These are phyloP conservation scores for Sebastes oblongus DNA, from an alignment of 2,797 vertebrate species.

Conservation along the genomic window DNA sequence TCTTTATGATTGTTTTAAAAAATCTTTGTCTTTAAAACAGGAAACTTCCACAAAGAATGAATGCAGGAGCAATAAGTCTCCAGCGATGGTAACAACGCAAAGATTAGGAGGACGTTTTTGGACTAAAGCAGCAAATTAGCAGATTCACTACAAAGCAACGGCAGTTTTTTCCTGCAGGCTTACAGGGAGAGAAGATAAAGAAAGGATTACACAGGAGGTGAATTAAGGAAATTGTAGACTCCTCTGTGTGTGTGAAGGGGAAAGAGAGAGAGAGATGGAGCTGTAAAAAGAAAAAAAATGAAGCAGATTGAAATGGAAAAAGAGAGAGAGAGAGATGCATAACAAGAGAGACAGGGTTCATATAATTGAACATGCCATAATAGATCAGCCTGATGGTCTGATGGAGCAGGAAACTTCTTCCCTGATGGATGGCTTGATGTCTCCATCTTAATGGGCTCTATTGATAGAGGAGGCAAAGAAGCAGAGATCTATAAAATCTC, in stretches of 20 bases:
- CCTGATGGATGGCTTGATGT: constrained; percentile 58
- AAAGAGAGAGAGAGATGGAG: neutral
- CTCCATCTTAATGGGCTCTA: constrained; percentile 56
- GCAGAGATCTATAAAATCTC: constrained; percentile 61
- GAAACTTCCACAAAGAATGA: neutral
- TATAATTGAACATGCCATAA: constrained; percentile 34
- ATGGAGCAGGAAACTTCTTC: constrained; percentile 49
- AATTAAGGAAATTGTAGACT: constrained; percentile 29
- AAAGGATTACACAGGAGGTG: constrained; percentile 34
- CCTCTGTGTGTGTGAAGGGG: neutral
- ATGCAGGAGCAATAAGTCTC: constrained; percentile 1
- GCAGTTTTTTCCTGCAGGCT: constrained; percentile 28
- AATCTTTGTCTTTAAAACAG: neutral
- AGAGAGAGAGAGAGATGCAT: neutral
- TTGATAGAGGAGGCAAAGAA: constrained; percentile 44
- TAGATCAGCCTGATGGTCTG: constrained; percentile 48
- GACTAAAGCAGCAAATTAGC: constrained; percentile 35
- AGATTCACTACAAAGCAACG: constrained; percentile 38
- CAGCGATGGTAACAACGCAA: neutral
- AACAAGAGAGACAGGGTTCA: neutral
- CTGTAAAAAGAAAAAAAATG: neutral
- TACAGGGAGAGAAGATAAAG: constrained; percentile 3
- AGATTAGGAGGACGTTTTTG: constrained; percentile 34
- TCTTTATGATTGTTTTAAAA: constrained; percentile 19
- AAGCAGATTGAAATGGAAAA: constrained; percentile 20